Base-by-base conservation (phyloP, 2,888 invertebrate genomes). In the Chelonus formosanus region DNA sequence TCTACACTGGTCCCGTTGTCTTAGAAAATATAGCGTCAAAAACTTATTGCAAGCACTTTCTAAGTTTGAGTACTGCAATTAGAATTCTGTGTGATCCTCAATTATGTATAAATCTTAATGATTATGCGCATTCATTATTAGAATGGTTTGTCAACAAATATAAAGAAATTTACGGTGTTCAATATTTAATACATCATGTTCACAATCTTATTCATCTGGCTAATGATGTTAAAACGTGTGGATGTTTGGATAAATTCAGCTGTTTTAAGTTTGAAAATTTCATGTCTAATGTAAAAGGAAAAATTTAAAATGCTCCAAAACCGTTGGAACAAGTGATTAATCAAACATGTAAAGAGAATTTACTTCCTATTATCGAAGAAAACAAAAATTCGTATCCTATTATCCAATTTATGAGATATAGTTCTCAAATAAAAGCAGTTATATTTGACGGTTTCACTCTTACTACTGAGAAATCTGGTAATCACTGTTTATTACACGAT, bases 1-100 rank as follows among this genome's bases (percentile, higher is more conserved):
- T 76, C 34, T 77, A 77, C 55, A 69, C 74, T 31, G 78, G 77
- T 7, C 71, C 73, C 7, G 67, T 71, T 36, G 66, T 76, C 20
- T 67, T 78, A n/a, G 54, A 67, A 57, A 68, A 65, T 45, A 59
- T 72, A 58, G 55, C 76, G 32, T 20, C 35, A 3, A 5, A 7
- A 31, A 34, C 32, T 4, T 5, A 48, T 5, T 56, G 48, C 10
- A 55, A 36, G 36, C 55, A 63, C 45, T 63, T 63, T 47, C 36
- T 63, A 7, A 55, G 55, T 36, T 31, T 55, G 5, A 55, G 56
- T 63, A 35, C 45, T 56, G 50, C 56, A 3, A 55, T 55, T 8
- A 55, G 63, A 31, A 63, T 63, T 10, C 47, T 56, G 31, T 48
- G 55, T 40, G 63, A 63, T 32, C 40, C 40, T 36, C 36, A 8